phyloP scores from a whole-genome alignment of 2,113 vertebrate species.

The Megaleporinus macrocephalus region DNA sequence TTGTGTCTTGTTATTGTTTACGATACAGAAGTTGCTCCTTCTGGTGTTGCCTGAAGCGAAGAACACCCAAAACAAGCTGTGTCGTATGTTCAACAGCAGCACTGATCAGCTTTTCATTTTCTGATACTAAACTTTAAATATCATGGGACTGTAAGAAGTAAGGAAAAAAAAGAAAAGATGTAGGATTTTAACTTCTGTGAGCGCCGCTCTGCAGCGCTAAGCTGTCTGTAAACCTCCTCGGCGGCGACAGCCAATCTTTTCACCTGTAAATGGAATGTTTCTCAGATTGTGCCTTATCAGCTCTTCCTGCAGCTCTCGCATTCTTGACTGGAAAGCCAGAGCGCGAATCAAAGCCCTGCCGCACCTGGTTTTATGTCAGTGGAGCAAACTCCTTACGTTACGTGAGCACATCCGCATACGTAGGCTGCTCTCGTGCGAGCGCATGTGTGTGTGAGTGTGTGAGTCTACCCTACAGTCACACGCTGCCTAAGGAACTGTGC shows the following conservation, averaged over 20 bases:
- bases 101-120: no score
- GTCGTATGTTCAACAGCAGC: no score
- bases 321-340: neutral
- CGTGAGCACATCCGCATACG: slow-evolving; percentile 10
- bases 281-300: slow-evolving; percentile 15
- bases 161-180: no score
- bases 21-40: no score
- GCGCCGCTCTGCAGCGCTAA: neutral
- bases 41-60: no score
- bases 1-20: neutral
- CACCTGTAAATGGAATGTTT: neutral
- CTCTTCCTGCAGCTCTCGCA: neutral
- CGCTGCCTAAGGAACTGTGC: neutral
- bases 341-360: slow-evolving; percentile 17
- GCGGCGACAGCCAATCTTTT: neutral
- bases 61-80: neutral
- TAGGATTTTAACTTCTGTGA: no score
- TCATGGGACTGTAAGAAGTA: no score
- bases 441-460: slow-evolving; percentile 28
- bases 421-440: neutral
- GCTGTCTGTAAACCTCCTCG: neutral
- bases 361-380: slow-evolving; percentile 44
- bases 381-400: slow-evolving; percentile 45
- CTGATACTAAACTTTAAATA: no score
- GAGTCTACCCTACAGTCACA: slow-evolving; percentile 5